Conservation (phyloP, 2,113 vertebrate genomes). For the Potamarius usumacintae region DNA sequence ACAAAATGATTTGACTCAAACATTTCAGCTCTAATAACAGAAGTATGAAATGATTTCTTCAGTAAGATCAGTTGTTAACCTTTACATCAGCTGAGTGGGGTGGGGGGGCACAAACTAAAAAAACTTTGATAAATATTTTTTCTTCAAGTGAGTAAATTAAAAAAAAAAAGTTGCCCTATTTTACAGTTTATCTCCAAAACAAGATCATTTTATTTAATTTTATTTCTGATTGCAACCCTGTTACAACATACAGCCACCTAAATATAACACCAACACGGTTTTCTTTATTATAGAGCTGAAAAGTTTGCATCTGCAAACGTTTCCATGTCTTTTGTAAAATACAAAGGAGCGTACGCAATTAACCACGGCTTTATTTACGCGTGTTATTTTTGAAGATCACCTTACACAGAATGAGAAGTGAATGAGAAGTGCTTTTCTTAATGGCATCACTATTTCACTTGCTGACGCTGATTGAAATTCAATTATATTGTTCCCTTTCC, state of each 20-base stretch:
- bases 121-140: neutral
- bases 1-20: neutral
- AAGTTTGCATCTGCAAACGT: neutral
- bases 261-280: neutral
- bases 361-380: neutral
- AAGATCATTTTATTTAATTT: neutral
- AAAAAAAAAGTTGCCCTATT: neutral
- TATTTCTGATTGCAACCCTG: neutral
- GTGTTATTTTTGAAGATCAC: neutral
- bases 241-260: neutral
- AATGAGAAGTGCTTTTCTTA: neutral
- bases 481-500: conserved; percentile 7
- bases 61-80: too few species aligned
- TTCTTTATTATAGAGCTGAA: neutral
- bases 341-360: neutral
- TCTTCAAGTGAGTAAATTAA: neutral
- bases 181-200: neutral
- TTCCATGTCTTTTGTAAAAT: neutral
- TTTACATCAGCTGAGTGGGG: too few species aligned
- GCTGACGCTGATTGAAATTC: conserved; percentile 21
- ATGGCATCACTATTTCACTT: conserved; percentile 3
- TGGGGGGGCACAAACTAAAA: too few species aligned
- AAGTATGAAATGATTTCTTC: too few species aligned
- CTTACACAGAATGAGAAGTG: neutral
- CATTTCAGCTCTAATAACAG: neutral